Conservation (phyloP, 2,797 vertebrate genomes). For the Aplochiton taeniatus region DNA sequence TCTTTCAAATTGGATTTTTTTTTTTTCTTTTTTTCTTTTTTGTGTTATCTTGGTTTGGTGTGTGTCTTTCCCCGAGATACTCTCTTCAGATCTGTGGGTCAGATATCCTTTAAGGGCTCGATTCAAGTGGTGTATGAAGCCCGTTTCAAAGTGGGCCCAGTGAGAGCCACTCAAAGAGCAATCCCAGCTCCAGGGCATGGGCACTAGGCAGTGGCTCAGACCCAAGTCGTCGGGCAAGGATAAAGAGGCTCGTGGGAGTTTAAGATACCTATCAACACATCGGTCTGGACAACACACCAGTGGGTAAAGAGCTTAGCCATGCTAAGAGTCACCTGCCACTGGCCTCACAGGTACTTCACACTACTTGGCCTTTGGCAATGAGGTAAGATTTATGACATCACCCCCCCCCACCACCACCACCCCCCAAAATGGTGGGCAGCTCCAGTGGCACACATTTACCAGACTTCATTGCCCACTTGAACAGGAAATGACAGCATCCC, state of each 20-base stretch:
- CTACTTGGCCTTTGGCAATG: slow-evolving; percentile 58
- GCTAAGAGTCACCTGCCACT: slow-evolving; percentile 63
- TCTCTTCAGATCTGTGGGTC: too few relatives aligned
- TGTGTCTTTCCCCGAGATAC: not conserved
- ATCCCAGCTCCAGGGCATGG: slow-evolving; percentile 14
- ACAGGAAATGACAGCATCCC: slow-evolving; percentile 71
- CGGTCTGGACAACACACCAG: slow-evolving; percentile 40
- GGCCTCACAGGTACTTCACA: slow-evolving; percentile 68
- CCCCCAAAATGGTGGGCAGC: slow-evolving; percentile 50
- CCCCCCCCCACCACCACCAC: slow-evolving; percentile 56
- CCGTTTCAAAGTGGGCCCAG: not conserved
- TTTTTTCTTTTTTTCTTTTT: too few relatives aligned
- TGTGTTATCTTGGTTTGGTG: not conserved
- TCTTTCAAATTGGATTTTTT: too few relatives aligned
- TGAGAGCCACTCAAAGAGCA: slow-evolving; percentile 18
- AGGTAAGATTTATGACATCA: slow-evolving; percentile 73
- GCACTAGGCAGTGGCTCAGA: slow-evolving; percentile 19
- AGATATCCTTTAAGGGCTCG: not conserved
- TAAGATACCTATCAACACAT: slow-evolving; percentile 40
- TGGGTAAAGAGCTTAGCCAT: slow-evolving; percentile 28
- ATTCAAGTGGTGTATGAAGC: slow-evolving; percentile 1
- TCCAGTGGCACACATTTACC: slow-evolving; percentile 65
- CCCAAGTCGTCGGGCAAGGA: slow-evolving; percentile 31
- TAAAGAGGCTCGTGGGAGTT: slow-evolving; percentile 29
- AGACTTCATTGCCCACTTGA: slow-evolving; percentile 62